Evolutionary conservation across 2,113 vertebrate genomes (phyloP).

Genomic region (Alexandromys fortis): DNA sequence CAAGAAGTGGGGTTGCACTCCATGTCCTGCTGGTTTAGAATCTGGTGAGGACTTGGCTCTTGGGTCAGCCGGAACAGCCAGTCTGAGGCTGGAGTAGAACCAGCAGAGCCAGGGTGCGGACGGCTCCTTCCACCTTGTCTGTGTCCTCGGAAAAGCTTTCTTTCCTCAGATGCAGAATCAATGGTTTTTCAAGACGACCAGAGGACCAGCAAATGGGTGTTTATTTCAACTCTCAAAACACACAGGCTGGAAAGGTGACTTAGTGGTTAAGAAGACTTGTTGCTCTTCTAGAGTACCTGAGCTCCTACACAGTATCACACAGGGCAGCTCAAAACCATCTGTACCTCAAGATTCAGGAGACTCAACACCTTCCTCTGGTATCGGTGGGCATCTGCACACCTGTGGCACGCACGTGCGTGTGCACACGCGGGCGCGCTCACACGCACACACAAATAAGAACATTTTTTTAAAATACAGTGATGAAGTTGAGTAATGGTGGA

Average conservation of each 20-base stretch:
- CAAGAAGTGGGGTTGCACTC: not conserved
- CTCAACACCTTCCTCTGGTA: not conserved
- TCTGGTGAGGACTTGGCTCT: not conserved
- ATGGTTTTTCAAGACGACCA: not conserved
- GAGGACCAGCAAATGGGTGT: not conserved
- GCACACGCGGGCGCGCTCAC: not conserved
- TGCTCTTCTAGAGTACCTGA: not conserved
- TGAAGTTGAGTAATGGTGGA: not conserved
- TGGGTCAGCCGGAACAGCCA: not conserved
- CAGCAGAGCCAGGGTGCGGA: rapidly evolving
- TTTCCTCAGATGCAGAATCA: not conserved
- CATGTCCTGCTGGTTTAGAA: not conserved
- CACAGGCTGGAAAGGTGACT: not conserved
- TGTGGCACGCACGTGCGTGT: not conserved
- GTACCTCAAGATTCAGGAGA: not conserved
- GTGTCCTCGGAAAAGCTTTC: not conserved
- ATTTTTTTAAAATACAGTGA: not conserved
- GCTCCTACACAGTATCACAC: too few relatives aligned
- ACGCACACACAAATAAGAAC: not conserved
- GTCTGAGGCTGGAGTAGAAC: not conserved
- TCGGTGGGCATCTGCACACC: not conserved
- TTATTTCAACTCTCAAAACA: conserved; percentile 6
- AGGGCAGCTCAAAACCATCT: not conserved
- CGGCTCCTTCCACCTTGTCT: not conserved
- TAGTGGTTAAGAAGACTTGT: not conserved